Base-by-base conservation (phyloP, 2,797 vertebrate species). In the Ctenosaura bakeri region DNA sequence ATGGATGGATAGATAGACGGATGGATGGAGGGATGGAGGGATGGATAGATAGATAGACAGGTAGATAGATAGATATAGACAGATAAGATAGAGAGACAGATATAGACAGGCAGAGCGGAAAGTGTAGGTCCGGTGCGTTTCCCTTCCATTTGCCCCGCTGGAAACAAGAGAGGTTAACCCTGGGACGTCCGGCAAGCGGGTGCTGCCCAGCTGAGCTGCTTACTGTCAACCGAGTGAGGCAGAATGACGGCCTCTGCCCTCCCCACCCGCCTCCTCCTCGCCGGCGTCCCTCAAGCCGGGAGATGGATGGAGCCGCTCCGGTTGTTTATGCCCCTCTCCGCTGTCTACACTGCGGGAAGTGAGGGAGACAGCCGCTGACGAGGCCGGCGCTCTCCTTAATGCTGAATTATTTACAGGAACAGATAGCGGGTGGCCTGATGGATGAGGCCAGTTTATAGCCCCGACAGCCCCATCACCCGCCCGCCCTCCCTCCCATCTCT, bases 371-470 rank as follows among this genome's bases (percentile, higher is more conserved):
- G 88, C 38, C 20, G 22, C 32, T 12, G 6, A 1, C 14, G 7
- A 4, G 12, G 3, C 3, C 90, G 89, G 87, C 0, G 14, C 79
- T 91, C 89, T 92, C 90, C 91, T 90, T 86, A 82, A 59, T 2
- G 35, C 94, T 97, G 96, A 97, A 97, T 98, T 96, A 97, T 97
- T 98, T 97, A 98, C 95, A 95, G 96, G 93, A 96, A 96, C 96
- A 96, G 97, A 97, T 94, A 97, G 96, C 87, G 50, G 92, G 94
- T 96, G 90, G 95, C 96, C 95, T 98, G 97, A 98, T 98, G 97
- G 97, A 98, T 98, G 97, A 96, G 83, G 91, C 95, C 94, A 95
- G 96, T 97, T 96, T 96, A 96, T 93, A 96, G 95, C 95, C 96
- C 97, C 97, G 97, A 97, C 97, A 96, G 90, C 52, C 90, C 96